Evolutionary conservation across 2,113 vertebrate genomes (phyloP).

Genomic region (Glaucidium brasilianum): DNA sequence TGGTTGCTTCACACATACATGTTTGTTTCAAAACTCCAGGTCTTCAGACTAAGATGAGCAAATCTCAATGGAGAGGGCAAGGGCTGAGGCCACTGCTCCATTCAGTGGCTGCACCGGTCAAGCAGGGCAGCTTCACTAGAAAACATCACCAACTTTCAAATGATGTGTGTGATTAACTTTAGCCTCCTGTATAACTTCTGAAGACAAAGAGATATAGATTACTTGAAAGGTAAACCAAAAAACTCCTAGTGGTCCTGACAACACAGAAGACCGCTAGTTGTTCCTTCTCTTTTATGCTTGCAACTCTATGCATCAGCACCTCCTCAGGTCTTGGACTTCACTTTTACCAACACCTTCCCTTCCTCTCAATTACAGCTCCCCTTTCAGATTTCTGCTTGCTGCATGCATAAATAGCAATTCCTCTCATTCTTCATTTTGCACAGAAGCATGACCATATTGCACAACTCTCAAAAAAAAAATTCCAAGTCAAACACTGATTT

Average conservation of each 20-base stretch:
- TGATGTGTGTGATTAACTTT: neutral
- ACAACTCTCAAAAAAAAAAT: neutral
- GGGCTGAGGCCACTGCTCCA: neutral
- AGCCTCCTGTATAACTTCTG: neutral
- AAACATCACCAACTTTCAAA: neutral
- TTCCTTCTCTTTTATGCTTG: neutral
- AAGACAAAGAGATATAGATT: neutral
- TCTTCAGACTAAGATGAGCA: neutral
- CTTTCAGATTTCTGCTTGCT: neutral
- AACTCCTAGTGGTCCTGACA: neutral
- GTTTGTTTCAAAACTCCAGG: neutral
- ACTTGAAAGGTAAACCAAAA: neutral
- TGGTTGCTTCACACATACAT: neutral
- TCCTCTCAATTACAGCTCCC: neutral
- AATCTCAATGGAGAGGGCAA: neutral
- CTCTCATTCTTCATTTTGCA: neutral
- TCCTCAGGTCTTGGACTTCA: neutral
- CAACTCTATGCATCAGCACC: neutral
- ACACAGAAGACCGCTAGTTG: neutral
- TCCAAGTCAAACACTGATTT: neutral
- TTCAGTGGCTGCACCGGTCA: neutral
- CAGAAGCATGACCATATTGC: neutral
- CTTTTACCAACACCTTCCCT: neutral
- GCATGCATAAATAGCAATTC: neutral
- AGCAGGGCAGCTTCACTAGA: neutral